These are phyloP conservation scores for Procambarus clarkii DNA, from an alignment of 1,140 invertebrate genomes.

Conservation along the genomic window DNA sequence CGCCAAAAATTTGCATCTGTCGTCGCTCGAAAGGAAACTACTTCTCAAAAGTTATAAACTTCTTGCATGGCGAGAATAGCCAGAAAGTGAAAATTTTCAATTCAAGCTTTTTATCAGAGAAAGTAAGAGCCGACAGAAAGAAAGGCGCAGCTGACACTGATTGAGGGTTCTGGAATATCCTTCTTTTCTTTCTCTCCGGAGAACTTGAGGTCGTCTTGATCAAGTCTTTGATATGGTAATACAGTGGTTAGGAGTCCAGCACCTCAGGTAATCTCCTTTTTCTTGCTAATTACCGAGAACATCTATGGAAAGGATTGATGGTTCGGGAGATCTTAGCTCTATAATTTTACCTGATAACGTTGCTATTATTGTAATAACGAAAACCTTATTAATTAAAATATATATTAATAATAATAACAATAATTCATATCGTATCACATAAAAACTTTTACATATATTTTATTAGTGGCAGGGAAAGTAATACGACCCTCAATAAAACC, in stretches of 20 bases:
- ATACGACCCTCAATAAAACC: no score
- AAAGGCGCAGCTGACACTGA: background rate
- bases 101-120: background rate
- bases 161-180: background rate
- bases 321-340: no score
- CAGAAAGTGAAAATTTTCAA: background rate
- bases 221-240: slow-evolving; percentile 1
- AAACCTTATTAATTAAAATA: no score
- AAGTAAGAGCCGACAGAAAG: background rate
- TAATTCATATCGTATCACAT: no score
- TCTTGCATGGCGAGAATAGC: background rate
- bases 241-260: background rate
- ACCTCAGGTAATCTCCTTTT: background rate
- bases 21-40: background rate
- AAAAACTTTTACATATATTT: no score
- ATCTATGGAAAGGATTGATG: background rate
- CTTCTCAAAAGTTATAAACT: background rate
- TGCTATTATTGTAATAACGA: no score
- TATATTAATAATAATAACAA: no score
- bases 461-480: no score
- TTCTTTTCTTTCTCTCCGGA: no score
- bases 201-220: background rate
- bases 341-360: no score
- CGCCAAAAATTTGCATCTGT: background rate
- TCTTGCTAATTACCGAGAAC: background rate